These are phyloP conservation scores for Bradypodion ventrale DNA, from an alignment of 2,797 vertebrate genomes.

Conservation along the genomic window DNA sequence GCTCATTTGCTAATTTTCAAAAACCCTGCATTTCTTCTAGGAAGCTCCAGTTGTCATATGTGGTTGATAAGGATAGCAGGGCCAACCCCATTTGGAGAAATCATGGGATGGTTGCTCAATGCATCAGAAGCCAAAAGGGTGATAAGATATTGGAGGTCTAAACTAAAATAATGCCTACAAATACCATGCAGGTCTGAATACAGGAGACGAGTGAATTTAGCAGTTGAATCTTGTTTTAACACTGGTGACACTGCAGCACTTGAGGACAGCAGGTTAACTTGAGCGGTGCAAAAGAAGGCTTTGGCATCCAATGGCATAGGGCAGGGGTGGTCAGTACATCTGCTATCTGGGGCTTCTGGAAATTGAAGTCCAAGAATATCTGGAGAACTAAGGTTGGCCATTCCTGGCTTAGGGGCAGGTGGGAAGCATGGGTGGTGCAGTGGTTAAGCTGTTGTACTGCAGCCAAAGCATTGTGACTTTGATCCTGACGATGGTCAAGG, in stretches of 20 bases:
- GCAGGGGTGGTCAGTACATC: too few relatives aligned
- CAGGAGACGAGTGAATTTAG: neutral
- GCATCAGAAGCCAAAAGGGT: neutral
- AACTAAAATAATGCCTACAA: too few relatives aligned
- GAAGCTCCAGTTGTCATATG: neutral
- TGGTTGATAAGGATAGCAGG: neutral
- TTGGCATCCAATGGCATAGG: too few relatives aligned
- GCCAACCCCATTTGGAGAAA: neutral
- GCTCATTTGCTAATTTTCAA: neutral
- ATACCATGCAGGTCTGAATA: neutral
- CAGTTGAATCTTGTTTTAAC: neutral
- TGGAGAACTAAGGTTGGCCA: too few relatives aligned
- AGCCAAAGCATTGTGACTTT: too few relatives aligned
- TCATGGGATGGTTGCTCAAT: neutral
- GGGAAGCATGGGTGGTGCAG: too few relatives aligned
- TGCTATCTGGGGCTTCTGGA: too few relatives aligned
- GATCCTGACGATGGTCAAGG: too few relatives aligned
- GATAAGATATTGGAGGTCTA: neutral
- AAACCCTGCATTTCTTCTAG: neutral
- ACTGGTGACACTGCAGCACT: neutral
- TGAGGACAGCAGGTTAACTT: neutral
- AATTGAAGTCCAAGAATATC: too few relatives aligned
- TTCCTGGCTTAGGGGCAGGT: too few relatives aligned
- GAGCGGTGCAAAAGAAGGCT: neutral
- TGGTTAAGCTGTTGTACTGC: too few relatives aligned